These are phyloP conservation scores for Bedellia somnulentella DNA, from an alignment of 2,888 invertebrate genomes.

Conservation along the genomic window DNA sequence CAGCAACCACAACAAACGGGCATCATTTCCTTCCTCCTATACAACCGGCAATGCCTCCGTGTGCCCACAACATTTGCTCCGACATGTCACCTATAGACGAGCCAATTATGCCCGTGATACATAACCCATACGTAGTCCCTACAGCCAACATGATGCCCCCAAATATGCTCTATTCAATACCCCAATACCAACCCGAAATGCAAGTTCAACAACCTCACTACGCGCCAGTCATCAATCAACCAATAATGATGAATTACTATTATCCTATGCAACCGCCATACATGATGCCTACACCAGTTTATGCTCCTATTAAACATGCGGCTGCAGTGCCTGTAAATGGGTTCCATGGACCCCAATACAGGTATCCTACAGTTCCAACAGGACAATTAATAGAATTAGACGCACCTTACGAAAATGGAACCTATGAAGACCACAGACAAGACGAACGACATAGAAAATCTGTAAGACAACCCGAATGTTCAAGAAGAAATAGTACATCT, in stretches of 20 bases:
- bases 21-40: slow-evolving; percentile 24
- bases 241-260: slow-evolving; percentile 45
- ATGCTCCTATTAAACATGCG: slow-evolving; percentile 46
- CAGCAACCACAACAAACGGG: slow-evolving; percentile 17
- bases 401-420: slow-evolving; percentile 38
- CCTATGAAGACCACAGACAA: slow-evolving; percentile 28
- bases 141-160: slow-evolving; percentile 16
- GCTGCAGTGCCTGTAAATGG: slow-evolving; percentile 48
- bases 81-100: slow-evolving; percentile 27
- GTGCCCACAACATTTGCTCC: slow-evolving; percentile 7
- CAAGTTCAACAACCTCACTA: slow-evolving; percentile 18
- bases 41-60: slow-evolving; percentile 13
- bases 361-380: slow-evolving; percentile 63
- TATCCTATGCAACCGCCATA: slow-evolving; percentile 48
- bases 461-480: slow-evolving; percentile 20
- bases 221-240: slow-evolving; percentile 21
- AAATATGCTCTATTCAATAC: slow-evolving; percentile 26
- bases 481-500: slow-evolving; percentile 35
- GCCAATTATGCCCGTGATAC: slow-evolving; percentile 18
- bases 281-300: slow-evolving; percentile 46
- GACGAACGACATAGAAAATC: slow-evolving; percentile 22
- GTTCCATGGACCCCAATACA: slow-evolving; percentile 31
- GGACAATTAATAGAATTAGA: slow-evolving; percentile 71
- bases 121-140: slow-evolving; percentile 22
- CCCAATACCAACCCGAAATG: slow-evolving; percentile 16